Conservation (phyloP, 2,113 vertebrate species). For the Eleginops maclovinus region DNA sequence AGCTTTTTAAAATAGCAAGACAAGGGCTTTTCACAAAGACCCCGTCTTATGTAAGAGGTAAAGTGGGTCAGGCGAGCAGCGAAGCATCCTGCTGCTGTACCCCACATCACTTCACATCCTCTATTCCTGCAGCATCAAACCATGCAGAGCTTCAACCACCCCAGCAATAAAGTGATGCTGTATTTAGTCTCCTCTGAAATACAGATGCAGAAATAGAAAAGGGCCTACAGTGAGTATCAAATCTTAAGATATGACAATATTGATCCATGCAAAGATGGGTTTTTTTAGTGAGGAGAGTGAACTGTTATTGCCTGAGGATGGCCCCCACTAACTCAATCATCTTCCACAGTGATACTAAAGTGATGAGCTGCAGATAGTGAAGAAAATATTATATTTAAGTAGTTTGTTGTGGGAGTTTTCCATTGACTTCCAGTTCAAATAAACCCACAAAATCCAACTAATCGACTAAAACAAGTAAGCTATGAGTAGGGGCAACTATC, state of each 20-base stretch:
- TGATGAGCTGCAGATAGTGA: conserved; percentile 37
- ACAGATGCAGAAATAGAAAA: conserved; percentile 36
- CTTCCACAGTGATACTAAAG: conserved; percentile 28
- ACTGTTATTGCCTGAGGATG: too few species aligned
- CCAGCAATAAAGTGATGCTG: conserved; percentile 7
- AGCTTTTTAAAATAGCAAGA: conserved; percentile 53
- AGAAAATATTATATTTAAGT: conserved; percentile 41
- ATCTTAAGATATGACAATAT: neutral
- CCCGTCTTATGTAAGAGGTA: conserved; percentile 67
- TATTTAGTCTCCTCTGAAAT: conserved; percentile 26
- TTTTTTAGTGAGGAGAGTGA: conserved; percentile 14
- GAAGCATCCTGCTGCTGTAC: conserved; percentile 56
- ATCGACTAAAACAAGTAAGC: too few species aligned
- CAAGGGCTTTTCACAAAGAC: conserved; percentile 57
- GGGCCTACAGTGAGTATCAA: neutral
- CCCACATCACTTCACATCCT: conserved; percentile 55
- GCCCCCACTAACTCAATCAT: neutral
- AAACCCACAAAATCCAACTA: too few species aligned
- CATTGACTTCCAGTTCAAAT: too few species aligned
- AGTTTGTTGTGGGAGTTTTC: conserved; percentile 18
- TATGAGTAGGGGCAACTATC: too few species aligned
- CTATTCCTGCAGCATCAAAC: conserved; percentile 47
- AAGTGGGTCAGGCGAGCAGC: conserved; percentile 70
- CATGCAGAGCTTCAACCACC: conserved; percentile 17
- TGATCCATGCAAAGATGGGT: conserved; percentile 3